A percentile compares a stretch with the other conserved stretches of the same genome.
Conservation (phyloP, 1,140 invertebrate genomes). For the Trachymyrmex cornetzi region DNA sequence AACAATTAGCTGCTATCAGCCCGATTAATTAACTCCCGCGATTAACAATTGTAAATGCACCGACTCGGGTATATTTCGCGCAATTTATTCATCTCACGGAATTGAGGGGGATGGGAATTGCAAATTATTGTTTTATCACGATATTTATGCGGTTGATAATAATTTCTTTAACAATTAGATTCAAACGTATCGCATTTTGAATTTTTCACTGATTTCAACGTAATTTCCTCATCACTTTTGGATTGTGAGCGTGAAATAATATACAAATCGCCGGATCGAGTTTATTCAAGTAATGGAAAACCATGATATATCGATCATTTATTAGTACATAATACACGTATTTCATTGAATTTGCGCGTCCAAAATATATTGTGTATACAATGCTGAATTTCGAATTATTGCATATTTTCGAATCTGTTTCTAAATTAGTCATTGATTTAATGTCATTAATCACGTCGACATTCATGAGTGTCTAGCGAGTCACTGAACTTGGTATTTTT, state of each 20-base stretch:
- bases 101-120: not conserved
- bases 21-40: not conserved
- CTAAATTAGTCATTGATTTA: conserved; percentile 10
- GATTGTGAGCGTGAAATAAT: conserved; percentile 1
- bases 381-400: not conserved
- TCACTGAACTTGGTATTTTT: not conserved
- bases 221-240: conserved; percentile 16
- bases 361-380: too few species aligned
- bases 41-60: conserved; percentile 14
- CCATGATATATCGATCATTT: not conserved
- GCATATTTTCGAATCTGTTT: not conserved
- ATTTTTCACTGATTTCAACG: conserved; percentile 14
- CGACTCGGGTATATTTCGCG: conserved; percentile 18
- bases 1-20: too few species aligned
- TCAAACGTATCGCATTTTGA: not conserved
- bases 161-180: conserved; percentile 22
- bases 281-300: conserved; percentile 11
- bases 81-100: not conserved
- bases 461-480: not conserved
- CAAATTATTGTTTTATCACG: conserved; percentile 6
- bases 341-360: conserved; percentile 2
- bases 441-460: not conserved
- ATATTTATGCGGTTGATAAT: not conserved
- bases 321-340: conserved; percentile 11
- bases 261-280: conserved; percentile 1